A percentile compares a stretch with the other conserved stretches of the same genome.
These are phyloP conservation scores for Muschampia plurimacula DNA, from an alignment of 2,888 invertebrate genomes.

Conservation along the genomic window DNA sequence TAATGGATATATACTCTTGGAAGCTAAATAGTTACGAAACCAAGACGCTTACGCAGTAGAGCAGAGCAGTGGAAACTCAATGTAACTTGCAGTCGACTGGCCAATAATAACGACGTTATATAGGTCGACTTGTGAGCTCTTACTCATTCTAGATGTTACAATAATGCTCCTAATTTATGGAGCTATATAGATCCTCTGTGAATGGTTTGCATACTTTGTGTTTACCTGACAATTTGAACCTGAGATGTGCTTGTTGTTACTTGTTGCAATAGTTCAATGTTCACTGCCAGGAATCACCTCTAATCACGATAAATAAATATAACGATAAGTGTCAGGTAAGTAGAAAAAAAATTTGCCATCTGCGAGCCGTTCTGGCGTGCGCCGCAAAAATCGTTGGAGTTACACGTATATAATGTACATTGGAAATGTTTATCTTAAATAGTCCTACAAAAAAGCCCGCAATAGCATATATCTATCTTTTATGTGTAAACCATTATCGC, in stretches of 20 bases:
- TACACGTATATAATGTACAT: too few relatives aligned
- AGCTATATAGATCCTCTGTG: not conserved
- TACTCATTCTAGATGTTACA: constrained; percentile 21
- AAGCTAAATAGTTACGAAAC: constrained; percentile 51
- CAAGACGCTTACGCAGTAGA: constrained; percentile 57
- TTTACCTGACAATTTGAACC: not conserved
- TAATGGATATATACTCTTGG: constrained; percentile 28
- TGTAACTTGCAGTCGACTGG: constrained; percentile 55
- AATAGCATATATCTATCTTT: too few relatives aligned
- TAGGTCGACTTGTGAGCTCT: constrained; percentile 21
- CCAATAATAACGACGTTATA: constrained; percentile 35
- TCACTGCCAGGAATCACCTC: too few relatives aligned
- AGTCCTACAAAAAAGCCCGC: too few relatives aligned
- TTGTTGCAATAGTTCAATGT: not conserved
- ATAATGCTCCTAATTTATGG: constrained; percentile 23
- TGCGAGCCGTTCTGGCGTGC: too few relatives aligned
- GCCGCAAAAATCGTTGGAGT: too few relatives aligned
- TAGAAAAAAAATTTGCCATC: too few relatives aligned
- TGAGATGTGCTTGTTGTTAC: not conserved
- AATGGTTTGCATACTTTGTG: not conserved
- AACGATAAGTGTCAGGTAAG: too few relatives aligned
- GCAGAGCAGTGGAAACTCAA: constrained; percentile 62
- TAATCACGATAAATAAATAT: too few relatives aligned
- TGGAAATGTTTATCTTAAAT: too few relatives aligned
- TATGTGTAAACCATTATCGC: too few relatives aligned